Base-by-base conservation (phyloP, 2,888 invertebrate species). In the Steromphala cineraria region DNA sequence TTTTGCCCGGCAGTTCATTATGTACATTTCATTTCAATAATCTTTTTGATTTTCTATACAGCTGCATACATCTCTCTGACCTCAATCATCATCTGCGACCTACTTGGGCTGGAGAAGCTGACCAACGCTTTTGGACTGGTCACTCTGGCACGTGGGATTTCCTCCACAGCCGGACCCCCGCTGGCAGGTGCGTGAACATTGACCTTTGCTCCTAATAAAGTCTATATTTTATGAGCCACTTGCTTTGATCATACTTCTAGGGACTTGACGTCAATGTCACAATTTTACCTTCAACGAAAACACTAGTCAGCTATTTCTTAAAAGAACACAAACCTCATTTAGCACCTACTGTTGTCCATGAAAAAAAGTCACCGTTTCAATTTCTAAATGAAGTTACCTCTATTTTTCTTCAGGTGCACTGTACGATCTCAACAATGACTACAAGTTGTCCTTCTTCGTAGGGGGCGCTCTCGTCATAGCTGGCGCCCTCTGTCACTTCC, bases 161-260 rank as follows among this genome's bases (percentile, higher is more conserved):
- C 94, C 0, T 93, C 94, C 0, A 92, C 94, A 56, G 88, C 94
- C 62, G 94, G 94, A 19, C 92, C 94, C 0, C 94, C 94, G 1
- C 91, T 94, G 55, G 94, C 94, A 82, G 94, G 94, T 94, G 83
- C 84, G 81, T 82, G 62, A 15, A 74, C 36, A 46, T 95, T 99
- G 82, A 99, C 99, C 62, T 99, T 99, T 99, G 92, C 98, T 99
- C 92, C 95, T 99, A n/a, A n/a, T n/a, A n/a, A n/a, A n/a, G n/a
- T n/a, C n/a, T n/a, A n/a, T n/a, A n/a, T n/a, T n/a, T n/a, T n/a
- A n/a, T n/a, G 84, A 98, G 99, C 88, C 99, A 99, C 94, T 2
- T n/a, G n/a, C n/a, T n/a, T n/a, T n/a, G n/a, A n/a, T n/a, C n/a
- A n/a, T n/a, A n/a, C n/a, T n/a, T n/a, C n/a, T n/a, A n/a, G n/a